Evolutionary conservation across 2,888 invertebrate genomes (phyloP), one percentile per base, ranked within the genome.

Genomic region (Apomyelois bistriatella): DNA sequence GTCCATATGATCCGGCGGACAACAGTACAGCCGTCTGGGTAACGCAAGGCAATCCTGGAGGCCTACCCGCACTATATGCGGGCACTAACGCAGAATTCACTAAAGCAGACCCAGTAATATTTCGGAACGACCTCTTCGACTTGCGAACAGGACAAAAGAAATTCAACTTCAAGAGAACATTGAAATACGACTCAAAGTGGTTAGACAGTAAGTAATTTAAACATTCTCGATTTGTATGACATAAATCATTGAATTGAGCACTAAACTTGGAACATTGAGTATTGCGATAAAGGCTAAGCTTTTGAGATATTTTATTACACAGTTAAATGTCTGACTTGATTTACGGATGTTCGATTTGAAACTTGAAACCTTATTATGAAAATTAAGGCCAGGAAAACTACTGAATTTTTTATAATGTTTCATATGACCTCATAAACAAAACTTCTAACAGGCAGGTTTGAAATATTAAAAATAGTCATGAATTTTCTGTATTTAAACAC

Each of bases 11-110:
- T 80, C 94, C 94, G 0, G 92, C 92, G 54, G 94, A 95, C 79
- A 95, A 95, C 84, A 93, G 93, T 65, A 95, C 95, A 1, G 94
- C 94, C 3, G 92, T 95, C 36, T 94, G 94, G 92, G 93, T 94
- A 76, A 94, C 93, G 53, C 78, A 84, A 57, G 94, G 94, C 56
- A 94, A 94, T 75, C 93, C 94, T 52, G 93, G 92, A 53, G 91
- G 89, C 37, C 80, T 93, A 41, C 92, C 93, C 30, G 92, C 93
- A 0, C 82, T 95, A 7, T 95, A 94, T 79, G 92, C 94, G 12
- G 95, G 94, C 28, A 95, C 95, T 22, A 93, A 94, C 60, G 93
- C 94, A 0, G 95, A 95, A 74, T 93, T 94, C 75, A 93, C 93
- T 28, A 93, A 93, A 68, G 93, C 94, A 37, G 95, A 95, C 74